Evolutionary conservation across 2,888 invertebrate species (phyloP).

Genomic region (Aporophyla nigra): DNA sequence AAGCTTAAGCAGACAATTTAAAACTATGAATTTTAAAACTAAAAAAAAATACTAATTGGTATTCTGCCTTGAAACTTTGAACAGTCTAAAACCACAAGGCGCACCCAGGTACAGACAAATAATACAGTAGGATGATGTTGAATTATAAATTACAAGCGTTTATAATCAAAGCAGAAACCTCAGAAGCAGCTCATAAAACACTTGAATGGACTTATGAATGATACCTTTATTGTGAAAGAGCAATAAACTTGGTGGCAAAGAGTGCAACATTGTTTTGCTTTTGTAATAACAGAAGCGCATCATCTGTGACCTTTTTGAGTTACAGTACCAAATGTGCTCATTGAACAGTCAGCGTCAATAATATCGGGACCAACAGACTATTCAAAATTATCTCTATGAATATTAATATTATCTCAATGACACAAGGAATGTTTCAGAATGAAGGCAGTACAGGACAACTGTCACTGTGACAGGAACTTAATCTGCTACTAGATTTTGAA

Average conservation of each 20-base stretch:
- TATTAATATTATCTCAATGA: no score
- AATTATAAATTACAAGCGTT: constrained; percentile 43
- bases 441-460: no score
- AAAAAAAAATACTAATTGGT: constrained; percentile 15
- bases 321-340: constrained; percentile 5
- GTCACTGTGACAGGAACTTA: no score
- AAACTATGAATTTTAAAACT: background rate
- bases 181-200: constrained; percentile 40
- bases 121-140: constrained; percentile 26
- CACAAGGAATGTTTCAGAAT: no score
- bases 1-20: background rate
- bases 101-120: constrained; percentile 16
- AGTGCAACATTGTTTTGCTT: constrained; percentile 50
- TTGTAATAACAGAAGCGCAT: constrained; percentile 29
- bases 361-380: no score
- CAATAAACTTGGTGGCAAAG: constrained; percentile 33
- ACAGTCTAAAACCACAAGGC: constrained; percentile 33
- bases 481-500: no score
- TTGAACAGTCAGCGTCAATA: no score
- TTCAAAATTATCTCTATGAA: no score
- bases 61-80: constrained; percentile 29
- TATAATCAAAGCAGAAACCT: constrained; percentile 42
- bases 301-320: constrained; percentile 25
- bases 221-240: constrained; percentile 51
- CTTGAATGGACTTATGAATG: constrained; percentile 44